Evolutionary conservation across 2,113 vertebrate species (phyloP).

Genomic region (Bubalus kerabau): DNA sequence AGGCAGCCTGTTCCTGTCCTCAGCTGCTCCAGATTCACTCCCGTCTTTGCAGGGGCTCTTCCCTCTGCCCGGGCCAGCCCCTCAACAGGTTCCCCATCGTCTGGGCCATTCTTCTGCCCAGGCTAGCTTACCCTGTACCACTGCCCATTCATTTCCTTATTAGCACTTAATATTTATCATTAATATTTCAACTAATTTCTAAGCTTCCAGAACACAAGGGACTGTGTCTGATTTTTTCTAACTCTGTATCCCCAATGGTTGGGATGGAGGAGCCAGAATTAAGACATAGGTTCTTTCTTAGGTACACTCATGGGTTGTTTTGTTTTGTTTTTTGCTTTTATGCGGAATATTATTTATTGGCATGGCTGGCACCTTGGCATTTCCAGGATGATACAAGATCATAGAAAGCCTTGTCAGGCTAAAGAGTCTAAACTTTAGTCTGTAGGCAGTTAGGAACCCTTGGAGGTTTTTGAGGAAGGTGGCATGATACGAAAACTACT

Average conservation of each 20-base stretch:
- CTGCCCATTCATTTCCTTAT: background rate
- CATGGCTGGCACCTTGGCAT: too few relatives aligned
- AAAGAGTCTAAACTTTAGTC: background rate
- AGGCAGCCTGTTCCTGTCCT: background rate
- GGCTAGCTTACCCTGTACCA: background rate
- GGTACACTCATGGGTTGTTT: background rate
- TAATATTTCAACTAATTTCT: background rate
- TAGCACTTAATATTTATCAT: background rate
- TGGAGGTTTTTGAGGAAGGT: background rate
- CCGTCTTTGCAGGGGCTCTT: background rate
- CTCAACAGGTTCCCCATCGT: background rate
- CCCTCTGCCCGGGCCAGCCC: background rate
- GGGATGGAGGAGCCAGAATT: background rate
- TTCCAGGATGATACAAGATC: background rate
- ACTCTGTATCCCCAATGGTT: background rate
- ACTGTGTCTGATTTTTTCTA: background rate
- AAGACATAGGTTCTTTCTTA: background rate
- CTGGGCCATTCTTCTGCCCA: background rate
- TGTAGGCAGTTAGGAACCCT: background rate
- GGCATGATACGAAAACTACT: background rate
- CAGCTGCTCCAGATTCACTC: background rate
- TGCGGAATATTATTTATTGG: background rate
- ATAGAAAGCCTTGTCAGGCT: background rate
- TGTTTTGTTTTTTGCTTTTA: background rate
- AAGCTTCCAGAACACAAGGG: background rate